A percentile compares a stretch with the other conserved stretches of the same genome.
These are phyloP conservation scores for Theodoxus fluviatilis DNA, from an alignment of 2,888 invertebrate species.

Conservation along the genomic window DNA sequence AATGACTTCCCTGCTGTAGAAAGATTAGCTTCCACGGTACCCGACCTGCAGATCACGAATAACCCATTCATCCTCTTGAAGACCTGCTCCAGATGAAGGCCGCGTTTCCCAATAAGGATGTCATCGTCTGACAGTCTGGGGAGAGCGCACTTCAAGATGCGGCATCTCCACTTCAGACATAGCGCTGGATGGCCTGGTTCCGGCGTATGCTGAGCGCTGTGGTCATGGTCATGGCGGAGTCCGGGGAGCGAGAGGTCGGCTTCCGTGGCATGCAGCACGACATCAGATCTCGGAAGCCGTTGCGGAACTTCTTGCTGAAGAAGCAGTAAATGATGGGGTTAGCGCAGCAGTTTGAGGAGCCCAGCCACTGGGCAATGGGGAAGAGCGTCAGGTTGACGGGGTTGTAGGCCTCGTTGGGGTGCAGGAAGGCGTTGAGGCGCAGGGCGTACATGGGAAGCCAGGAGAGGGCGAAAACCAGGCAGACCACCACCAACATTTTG, in stretches of 20 bases:
- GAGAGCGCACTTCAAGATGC: too few species aligned
- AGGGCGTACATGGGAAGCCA: conserved; percentile 88
- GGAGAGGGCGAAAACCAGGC: conserved; percentile 86
- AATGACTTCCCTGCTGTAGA: too few species aligned
- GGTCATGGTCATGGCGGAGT: conserved; percentile 11
- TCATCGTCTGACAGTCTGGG: too few species aligned
- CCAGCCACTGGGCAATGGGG: conserved; percentile 92
- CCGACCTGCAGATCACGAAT: too few species aligned
- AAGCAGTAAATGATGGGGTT: conserved; percentile 94
- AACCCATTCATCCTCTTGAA: too few species aligned
- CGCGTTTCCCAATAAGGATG: too few species aligned
- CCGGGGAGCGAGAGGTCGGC: conserved; percentile 21
- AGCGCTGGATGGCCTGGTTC: too few species aligned
- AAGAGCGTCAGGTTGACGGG: conserved; percentile 78
- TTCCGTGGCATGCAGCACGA: conserved; percentile 32
- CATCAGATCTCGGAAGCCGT: conserved; percentile 73
- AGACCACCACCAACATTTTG: conserved; percentile 90
- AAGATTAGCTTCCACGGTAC: too few species aligned
- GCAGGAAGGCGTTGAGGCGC: conserved; percentile 74
- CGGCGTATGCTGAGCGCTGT: too few species aligned
- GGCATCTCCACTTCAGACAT: too few species aligned
- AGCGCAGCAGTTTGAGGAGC: conserved; percentile 92
- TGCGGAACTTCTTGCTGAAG: conserved; percentile 91
- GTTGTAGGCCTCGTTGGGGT: conserved; percentile 64
- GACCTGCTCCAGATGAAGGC: too few species aligned